Evolutionary conservation across 2,888 invertebrate genomes (phyloP), one percentile per base, ranked within the genome.

Genomic region (Aleiodes testaceus): DNA sequence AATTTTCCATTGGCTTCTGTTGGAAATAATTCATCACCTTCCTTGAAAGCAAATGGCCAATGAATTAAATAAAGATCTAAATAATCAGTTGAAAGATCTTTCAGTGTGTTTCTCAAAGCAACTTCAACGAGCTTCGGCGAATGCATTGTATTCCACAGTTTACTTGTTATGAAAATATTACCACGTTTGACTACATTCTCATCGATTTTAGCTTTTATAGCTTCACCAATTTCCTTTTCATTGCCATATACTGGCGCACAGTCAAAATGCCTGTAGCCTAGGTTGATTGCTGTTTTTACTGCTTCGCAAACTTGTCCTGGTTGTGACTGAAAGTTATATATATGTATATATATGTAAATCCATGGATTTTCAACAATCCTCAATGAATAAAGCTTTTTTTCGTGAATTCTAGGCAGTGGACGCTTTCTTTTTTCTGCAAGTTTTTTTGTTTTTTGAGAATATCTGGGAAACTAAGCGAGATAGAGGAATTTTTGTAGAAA

Each of bases 71-170:
- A 97, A 65, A 97, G 89, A 87, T 97, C 96, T 47, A 97, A 81
- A 83, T 97, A 96, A 0, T 92, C 88, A 0, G 95, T 79, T 5
- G 92, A 91, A 4, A 97, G 89, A 86, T 94, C 91, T 42, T 90
- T 88, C 16, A 97, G 86, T 0, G 94, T 92, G 61, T 89, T 89
- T 81, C 90, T 90, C 30, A 95, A 87, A 0, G 93, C 93, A 0
- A 90, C 88, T 59, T 91, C 90, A 16, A 96, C 97, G 75, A 93
- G 87, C 78, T 94, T 93, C 0, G 92, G 91, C 3, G 91, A 90
- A 86, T 97, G 97, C 86, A 92, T 94, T 0, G 95, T 95, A 88
- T 96, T 96, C 97, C 97, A 97, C 1, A 96, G 86, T 90, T 96
- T 95, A 66, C 93, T 93, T 0, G 92, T 92, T 75, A 94, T 89